Evolutionary conservation across 2,888 invertebrate genomes (phyloP), one percentile per base, ranked within the genome.

Genomic region (Xanthia togata): DNA sequence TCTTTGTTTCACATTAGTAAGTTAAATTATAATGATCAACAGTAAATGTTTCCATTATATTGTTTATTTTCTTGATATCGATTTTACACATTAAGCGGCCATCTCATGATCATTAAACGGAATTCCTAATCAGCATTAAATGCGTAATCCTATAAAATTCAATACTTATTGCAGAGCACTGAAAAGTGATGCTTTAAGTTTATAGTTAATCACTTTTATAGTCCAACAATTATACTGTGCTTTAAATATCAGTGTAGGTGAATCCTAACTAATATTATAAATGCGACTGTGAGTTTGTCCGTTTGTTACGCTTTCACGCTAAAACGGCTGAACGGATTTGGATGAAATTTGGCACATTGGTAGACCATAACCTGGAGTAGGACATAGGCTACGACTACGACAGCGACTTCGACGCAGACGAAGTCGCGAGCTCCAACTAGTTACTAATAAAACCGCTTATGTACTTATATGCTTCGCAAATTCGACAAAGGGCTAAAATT

Each of bases 121-220:
- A 41, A 62, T 74, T 53, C 0, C 31, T 62, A 31, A 38, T 62
- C 50, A 53, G 41, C 17, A 70, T 60, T 26, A 50, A 70, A 70
- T 38, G 11, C 38, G 5, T 26, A 38, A 70, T 47, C 47, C 9
- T 47, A 57, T 69, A 47, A 60, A 50, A 50, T 41, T 70, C 26
- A 41, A 31, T 50, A 23, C 4, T 50, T 50, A 64, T 55, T 41
- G n/a, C 12, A 53, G 31, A 41, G 31, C 26, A n/a, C 12, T 55
- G 20, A 26, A 71, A 35, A 62, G 8, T 38, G 6, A 14, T 71
- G 41, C 1, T 31, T 31, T 20, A 50, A 41, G 50, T 50, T 38
- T 9, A 60, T 53, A 4, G 31, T 38, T 41, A 12, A 60, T 41
- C 14, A n/a, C n/a, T n/a, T 71, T 75, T 35, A 75, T 11, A 3